phyloP scores from a whole-genome alignment of 1,140 invertebrate genomes.

The Pseudoatta argentina region DNA sequence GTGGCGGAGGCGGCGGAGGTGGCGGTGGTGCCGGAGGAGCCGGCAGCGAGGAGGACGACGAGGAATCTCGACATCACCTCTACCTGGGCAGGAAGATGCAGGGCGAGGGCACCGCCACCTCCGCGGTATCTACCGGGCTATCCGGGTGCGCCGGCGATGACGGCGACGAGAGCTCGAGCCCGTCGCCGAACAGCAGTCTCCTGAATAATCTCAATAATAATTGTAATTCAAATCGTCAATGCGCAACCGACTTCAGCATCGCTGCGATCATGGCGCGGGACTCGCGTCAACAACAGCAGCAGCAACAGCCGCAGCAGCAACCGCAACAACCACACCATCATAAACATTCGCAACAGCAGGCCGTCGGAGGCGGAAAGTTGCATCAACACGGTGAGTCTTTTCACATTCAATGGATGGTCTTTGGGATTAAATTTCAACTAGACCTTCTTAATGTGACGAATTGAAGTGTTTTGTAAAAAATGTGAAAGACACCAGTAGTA shows the following conservation, averaged over 20 bases:
- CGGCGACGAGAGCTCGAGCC: conserved; percentile 82
- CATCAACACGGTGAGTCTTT: conserved; percentile 82
- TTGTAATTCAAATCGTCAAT: conserved; percentile 86
- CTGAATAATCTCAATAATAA: conserved; percentile 84
- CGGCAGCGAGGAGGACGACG: conserved; percentile 85
- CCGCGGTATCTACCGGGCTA: conserved; percentile 76
- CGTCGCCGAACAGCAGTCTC: conserved; percentile 83
- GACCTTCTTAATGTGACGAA: not conserved
- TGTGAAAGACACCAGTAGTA: not conserved
- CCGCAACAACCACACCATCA: conserved; percentile 72
- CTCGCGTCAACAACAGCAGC: conserved; percentile 86
- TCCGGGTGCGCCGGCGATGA: conserved; percentile 80
- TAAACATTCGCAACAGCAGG: conserved; percentile 78
- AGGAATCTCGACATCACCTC: conserved; percentile 85
- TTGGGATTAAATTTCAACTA: not conserved
- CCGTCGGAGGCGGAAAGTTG: conserved; percentile 82
- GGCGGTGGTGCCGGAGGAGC: conserved; percentile 75
- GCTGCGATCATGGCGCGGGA: conserved; percentile 92
- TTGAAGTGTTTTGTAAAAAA: not conserved
- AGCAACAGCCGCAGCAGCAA: conserved; percentile 62
- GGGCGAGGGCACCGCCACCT: conserved; percentile 83
- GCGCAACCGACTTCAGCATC: conserved; percentile 93
- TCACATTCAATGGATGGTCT: not conserved
- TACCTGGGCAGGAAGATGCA: conserved; percentile 87
- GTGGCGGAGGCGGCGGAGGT: conserved; percentile 79